A percentile compares a stretch with the other conserved stretches of the same genome.
These are phyloP conservation scores for Meloidogyne floridensis DNA, from an alignment of 1,140 invertebrate genomes.

Conservation along the genomic window DNA sequence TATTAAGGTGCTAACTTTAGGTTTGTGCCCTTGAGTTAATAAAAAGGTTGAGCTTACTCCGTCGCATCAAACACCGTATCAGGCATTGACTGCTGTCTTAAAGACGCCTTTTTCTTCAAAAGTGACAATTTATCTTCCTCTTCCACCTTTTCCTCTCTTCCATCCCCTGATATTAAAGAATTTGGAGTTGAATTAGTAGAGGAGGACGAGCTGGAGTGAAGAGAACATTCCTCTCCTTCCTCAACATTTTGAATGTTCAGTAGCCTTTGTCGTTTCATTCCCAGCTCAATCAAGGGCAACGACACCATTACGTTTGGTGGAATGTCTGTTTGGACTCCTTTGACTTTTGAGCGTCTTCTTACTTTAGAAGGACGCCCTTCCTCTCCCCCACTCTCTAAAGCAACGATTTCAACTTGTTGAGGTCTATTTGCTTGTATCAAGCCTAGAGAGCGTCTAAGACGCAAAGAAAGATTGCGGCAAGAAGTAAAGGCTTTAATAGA, in stretches of 20 bases:
- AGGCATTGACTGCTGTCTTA: background rate
- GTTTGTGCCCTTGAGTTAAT: background rate
- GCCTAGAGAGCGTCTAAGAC: slow-evolving; percentile 22
- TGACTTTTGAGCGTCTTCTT: background rate
- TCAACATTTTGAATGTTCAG: background rate
- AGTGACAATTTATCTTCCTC: slow-evolving; percentile 3
- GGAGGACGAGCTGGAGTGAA: background rate
- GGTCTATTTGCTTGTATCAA: background rate
- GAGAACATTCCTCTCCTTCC: background rate
- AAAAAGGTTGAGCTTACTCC: background rate
- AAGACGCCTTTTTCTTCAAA: background rate
- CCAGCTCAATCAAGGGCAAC: background rate
- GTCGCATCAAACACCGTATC: background rate
- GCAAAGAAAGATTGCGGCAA: slow-evolving; percentile 28
- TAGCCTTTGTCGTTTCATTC: background rate
- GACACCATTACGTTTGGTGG: background rate
- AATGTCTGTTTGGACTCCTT: background rate
- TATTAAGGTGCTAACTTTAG: too few species aligned
- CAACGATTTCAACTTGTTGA: slow-evolving; percentile 25
- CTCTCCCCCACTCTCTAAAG: slow-evolving; percentile 8
- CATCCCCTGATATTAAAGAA: background rate
- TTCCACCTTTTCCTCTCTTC: slow-evolving; percentile 4
- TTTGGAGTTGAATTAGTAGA: background rate
- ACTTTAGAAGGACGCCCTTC: background rate
- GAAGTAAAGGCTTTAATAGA: slow-evolving; percentile 25